Conservation (phyloP, 2,113 vertebrate species). For the Triplophysa rosa region DNA sequence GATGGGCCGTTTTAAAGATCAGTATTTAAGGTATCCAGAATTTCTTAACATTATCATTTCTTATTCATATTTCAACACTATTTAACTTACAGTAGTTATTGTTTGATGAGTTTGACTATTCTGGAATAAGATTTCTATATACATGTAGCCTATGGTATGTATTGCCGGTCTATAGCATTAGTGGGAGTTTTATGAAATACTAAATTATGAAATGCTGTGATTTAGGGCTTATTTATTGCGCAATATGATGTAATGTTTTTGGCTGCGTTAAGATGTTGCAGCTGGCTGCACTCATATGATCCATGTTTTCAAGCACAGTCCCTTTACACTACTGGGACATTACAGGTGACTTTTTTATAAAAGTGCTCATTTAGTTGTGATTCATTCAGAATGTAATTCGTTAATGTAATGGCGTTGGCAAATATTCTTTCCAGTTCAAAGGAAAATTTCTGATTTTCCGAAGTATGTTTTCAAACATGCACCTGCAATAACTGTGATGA, state of each 20-base stretch:
- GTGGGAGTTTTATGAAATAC: neutral
- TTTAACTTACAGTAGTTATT: too few relatives aligned
- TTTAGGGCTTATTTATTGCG: neutral
- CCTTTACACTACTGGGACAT: neutral
- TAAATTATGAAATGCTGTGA: neutral
- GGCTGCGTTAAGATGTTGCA: neutral
- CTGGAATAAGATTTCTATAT: neutral
- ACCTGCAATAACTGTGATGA: slow-evolving; percentile 15
- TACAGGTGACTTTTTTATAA: neutral
- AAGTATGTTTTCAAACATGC: neutral
- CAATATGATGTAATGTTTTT: neutral
- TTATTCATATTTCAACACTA: too few relatives aligned
- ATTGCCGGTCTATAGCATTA: too few relatives aligned
- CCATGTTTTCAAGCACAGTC: slow-evolving; percentile 6
- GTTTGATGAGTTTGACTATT: neutral
- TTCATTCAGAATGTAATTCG: neutral
- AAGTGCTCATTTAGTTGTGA: neutral
- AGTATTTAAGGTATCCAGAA: neutral
- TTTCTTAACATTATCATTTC: too few relatives aligned
- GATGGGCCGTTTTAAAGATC: neutral
- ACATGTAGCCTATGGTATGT: too few relatives aligned
- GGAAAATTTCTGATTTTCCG: neutral
- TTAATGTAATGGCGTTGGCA: neutral
- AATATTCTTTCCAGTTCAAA: neutral
- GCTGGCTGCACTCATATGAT: slow-evolving; percentile 21